Conservation (phyloP, 2,797 vertebrate species). For the Lutjanus campechanus region DNA sequence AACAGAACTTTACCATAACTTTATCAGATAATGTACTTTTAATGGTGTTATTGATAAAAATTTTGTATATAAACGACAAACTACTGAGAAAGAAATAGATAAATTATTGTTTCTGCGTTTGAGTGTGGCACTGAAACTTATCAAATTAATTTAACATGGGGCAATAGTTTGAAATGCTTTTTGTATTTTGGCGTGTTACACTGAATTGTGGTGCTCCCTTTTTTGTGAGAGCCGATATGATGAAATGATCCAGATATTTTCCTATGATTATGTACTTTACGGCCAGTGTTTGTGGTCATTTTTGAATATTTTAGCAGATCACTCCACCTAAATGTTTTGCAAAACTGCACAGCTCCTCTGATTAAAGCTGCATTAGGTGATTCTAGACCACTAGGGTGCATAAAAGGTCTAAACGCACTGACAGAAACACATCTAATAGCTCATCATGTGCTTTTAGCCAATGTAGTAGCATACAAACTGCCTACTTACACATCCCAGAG, state of each 20-base stretch:
- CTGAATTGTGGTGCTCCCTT: not conserved
- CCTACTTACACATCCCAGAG: not conserved
- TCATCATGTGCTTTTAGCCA: not conserved
- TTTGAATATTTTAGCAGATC: not conserved
- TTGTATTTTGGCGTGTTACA: not conserved
- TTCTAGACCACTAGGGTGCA: not conserved
- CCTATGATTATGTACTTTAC: not conserved
- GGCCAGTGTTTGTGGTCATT: not conserved
- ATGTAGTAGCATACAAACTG: not conserved
- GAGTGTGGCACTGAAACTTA: constrained; percentile 5
- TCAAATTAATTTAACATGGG: not conserved
- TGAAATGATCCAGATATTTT: constrained; percentile 21
- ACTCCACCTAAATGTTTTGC: not conserved
- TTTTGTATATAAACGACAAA: constrained; percentile 57
- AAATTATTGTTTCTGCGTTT: constrained; percentile 38
- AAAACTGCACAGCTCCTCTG: not conserved
- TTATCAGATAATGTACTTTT: constrained; percentile 17
- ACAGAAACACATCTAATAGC: no score
- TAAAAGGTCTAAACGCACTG: not conserved
- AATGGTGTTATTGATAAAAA: constrained; percentile 17
- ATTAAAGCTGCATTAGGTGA: not conserved
- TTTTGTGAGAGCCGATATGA: not conserved
- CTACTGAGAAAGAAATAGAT: constrained; percentile 8
- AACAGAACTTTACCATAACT: not conserved
- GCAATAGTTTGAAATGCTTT: constrained; percentile 12